Evolutionary conservation across 2,797 vertebrate genomes (phyloP).

Genomic region (Threskiornis aethiopicus): DNA sequence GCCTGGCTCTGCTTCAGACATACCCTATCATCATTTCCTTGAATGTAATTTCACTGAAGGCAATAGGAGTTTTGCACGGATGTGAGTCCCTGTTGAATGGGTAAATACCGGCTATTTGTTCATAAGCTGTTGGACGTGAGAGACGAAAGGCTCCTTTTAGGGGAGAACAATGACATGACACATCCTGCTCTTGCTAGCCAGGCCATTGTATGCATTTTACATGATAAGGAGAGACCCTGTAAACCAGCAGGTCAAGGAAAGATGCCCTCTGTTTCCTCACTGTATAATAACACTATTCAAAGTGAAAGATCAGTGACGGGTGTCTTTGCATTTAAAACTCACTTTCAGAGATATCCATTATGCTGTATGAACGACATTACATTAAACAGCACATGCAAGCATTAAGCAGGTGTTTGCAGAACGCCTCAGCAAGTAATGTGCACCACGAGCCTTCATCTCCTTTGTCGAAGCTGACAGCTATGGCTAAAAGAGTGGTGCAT

Average conservation of each 20-base stretch:
- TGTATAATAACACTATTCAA: neutral
- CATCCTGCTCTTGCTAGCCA: neutral
- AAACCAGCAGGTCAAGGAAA: neutral
- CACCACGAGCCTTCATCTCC: neutral
- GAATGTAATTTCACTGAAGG: neutral
- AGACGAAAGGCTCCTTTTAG: neutral
- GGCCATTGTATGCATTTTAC: neutral
- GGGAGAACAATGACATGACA: neutral
- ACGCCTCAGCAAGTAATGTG: neutral
- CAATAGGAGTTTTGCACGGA: neutral
- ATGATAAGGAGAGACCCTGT: neutral
- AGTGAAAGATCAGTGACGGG: neutral
- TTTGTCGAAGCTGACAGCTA: neutral
- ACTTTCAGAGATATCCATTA: neutral
- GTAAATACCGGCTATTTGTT: neutral
- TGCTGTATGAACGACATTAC: neutral
- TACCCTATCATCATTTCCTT: neutral
- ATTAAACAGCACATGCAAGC: neutral
- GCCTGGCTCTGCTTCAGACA: neutral
- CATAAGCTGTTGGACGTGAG: neutral
- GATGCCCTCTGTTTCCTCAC: neutral
- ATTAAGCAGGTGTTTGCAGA: neutral
- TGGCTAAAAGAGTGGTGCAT: neutral
- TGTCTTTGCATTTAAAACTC: neutral
- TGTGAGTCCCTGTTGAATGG: neutral